These are phyloP conservation scores for Pelecanus crispus DNA, from an alignment of 2,113 vertebrate species.

Conservation along the genomic window DNA sequence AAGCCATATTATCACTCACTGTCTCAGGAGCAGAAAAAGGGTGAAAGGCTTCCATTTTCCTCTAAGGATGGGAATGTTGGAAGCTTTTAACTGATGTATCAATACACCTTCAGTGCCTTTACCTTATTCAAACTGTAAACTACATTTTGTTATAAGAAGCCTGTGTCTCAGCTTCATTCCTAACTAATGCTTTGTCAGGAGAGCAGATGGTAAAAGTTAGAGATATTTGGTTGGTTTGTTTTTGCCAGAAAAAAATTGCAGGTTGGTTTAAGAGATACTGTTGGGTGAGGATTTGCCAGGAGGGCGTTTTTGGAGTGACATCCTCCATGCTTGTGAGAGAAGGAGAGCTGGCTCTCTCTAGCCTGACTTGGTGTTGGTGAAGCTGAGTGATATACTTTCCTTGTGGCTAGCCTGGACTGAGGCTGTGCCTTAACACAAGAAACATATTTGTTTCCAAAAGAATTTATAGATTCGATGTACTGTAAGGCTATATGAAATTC, in stretches of 20 bases:
- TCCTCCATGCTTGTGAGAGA: fast-evolving
- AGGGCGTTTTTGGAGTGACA: neutral
- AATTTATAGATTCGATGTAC: neutral
- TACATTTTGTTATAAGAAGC: neutral
- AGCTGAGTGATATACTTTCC: neutral
- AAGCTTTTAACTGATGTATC: neutral
- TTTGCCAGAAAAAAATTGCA: neutral
- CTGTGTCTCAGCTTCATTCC: neutral
- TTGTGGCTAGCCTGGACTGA: neutral
- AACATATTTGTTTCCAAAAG: neutral
- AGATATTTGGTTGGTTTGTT: neutral
- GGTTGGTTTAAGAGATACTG: neutral
- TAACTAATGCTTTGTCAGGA: neutral
- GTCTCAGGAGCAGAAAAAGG: neutral
- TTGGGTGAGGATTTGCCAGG: neutral
- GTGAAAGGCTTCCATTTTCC: neutral
- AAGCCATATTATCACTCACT: neutral
- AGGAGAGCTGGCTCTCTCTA: neutral
- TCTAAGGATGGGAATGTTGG: neutral
- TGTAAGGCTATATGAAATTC: neutral
- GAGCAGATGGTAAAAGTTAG: neutral
- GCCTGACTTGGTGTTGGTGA: neutral
- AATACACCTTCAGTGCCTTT: neutral
- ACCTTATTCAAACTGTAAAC: neutral
- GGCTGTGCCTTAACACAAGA: neutral